phyloP scores from a whole-genome alignment of 2,797 vertebrate species.

The Lepilemur septentrionalis region DNA sequence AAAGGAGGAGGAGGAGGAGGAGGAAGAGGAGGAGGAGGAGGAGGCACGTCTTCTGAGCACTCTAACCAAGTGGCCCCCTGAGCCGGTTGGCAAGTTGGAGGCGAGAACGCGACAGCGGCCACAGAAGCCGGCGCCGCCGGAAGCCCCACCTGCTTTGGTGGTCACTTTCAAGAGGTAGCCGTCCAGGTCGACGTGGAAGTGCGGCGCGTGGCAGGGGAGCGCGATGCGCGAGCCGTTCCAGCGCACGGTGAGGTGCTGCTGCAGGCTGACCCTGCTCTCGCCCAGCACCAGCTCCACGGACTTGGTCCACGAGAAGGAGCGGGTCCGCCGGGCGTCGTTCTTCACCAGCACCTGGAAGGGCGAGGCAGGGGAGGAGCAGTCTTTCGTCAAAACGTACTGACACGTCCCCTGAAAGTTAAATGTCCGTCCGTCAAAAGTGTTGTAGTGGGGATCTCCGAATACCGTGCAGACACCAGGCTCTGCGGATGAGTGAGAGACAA shows the following conservation, averaged over 20 bases:
- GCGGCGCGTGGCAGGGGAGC: conserved; percentile 92
- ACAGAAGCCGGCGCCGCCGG: not conserved
- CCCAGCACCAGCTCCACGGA: conserved; percentile 93
- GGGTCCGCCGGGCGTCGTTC: conserved; percentile 95
- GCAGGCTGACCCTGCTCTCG: conserved; percentile 90
- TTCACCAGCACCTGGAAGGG: conserved; percentile 97
- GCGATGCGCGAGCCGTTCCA: conserved; percentile 95
- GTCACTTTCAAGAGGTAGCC: conserved; percentile 98
- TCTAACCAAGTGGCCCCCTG: too few relatives aligned
- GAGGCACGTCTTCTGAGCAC: not conserved
- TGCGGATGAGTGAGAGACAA: conserved; percentile 87
- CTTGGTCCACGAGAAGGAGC: conserved; percentile 98
- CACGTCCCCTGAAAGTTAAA: conserved; percentile 99
- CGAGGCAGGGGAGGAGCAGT: conserved; percentile 91
- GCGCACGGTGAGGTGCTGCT: conserved; percentile 96
- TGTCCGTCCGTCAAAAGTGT: conserved; percentile 98
- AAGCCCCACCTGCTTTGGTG: conserved; percentile 90
- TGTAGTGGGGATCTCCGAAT: conserved; percentile 99
- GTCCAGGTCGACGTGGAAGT: conserved; percentile 95
- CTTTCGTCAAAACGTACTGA: conserved; percentile 96
- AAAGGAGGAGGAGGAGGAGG: too few relatives aligned
- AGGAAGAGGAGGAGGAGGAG: too few relatives aligned
- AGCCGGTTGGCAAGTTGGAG: accelerated
- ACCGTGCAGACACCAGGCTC: conserved; percentile 98
- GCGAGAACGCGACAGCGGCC: not conserved